Base-by-base conservation (phyloP, 1,140 invertebrate genomes). In the Leptinotarsa lineolata region DNA sequence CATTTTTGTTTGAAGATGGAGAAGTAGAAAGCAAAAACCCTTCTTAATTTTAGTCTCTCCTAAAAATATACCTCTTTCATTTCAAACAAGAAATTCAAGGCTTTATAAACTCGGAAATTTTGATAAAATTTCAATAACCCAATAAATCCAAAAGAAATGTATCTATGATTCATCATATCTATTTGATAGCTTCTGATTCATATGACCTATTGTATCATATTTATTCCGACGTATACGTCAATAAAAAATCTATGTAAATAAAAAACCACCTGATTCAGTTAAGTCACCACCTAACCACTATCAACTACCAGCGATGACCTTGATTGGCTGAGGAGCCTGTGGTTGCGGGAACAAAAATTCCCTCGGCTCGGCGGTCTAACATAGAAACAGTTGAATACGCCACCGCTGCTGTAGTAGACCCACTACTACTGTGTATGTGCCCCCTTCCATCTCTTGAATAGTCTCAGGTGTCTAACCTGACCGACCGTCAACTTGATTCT, bases 371-470 rank as follows among this genome's bases (percentile, higher is more conserved):
- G 11, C 71, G 15, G 15, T 68, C 69, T 72, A 79, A 81, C 79
- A 81, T 64, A 81, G 81, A 82, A 66, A 81, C 78, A 80, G 81
- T 81, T 54, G 48, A 81, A 82, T 77, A 80, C 79, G 81, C 81
- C 80, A 80, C 81, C 75, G 81, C 80, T 82, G 81, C 81, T 78
- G 79, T 81, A 77, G 78, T 77, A 54, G 77, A 66, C 74, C 75
- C 75, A 72, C 75, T 75, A 78, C 77, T 72, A 72, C 77, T 74
- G 73, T 74, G 73, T 72, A 66, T 63, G 59, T 66, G 68, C 73
- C 75, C 76, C 77, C 74, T 76, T 78, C 61, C 66, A 54, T 54
- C 46, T 72, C 68, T 22, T 15, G 64, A 63, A 30, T 74, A 71
- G 68, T 72, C 69, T 72, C 70, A 74, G 69, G 69, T 59, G 67